A percentile compares a stretch with the other conserved stretches of the same genome.
phyloP scores from a whole-genome alignment of 2,113 vertebrate species.

The cattle (Bos taurus) region ARS-UCD2.0 NC_037338.1:15259001-15259500 shows the following conservation, averaged over 20 bases:
- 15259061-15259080: conserved; percentile 5
- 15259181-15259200: background rate
- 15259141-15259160: background rate
- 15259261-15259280: background rate
- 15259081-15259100: background rate
- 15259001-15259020: background rate
- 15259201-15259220: background rate
- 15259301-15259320: background rate
- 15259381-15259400: background rate
- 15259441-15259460: background rate
- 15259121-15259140: conserved; percentile 11
- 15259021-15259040: background rate
- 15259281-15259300: background rate
- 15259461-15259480: background rate
- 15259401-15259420: background rate
- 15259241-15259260: background rate
- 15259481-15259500: conserved; percentile 1
- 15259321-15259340: background rate
- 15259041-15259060: background rate
- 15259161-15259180: background rate
- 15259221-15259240: background rate
- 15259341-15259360: background rate
- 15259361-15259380: background rate
- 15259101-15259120: background rate
- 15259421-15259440: background rate